Evolutionary conservation across 1,140 invertebrate genomes (phyloP).

Genomic region (Psix sp.): DNA sequence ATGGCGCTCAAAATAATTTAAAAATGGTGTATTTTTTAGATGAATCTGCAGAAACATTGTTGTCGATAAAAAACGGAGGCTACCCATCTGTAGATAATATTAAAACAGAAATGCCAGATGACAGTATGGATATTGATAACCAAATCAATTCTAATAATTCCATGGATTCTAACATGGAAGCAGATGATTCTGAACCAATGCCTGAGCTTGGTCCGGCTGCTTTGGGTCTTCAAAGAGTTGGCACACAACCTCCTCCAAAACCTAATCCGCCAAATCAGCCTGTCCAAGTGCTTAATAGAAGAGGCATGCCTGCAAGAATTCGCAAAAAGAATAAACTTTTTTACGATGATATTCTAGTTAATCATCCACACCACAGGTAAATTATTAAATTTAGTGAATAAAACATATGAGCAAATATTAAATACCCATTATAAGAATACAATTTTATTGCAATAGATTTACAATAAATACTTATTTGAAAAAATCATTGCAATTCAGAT

Average conservation of each 20-base stretch:
- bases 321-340: conserved; percentile 93
- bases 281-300: conserved; percentile 86
- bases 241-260: conserved; percentile 84
- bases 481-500: no score
- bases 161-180: conserved; percentile 75
- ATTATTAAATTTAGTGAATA: neutral
- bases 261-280: conserved; percentile 82
- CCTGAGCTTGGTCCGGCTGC: conserved; percentile 85
- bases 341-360: conserved; percentile 94
- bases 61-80: conserved; percentile 79
- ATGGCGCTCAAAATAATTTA: neutral
- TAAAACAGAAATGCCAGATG: conserved; percentile 77
- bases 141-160: conserved; percentile 69
- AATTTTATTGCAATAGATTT: no score
- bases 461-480: no score
- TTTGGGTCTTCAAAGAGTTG: conserved; percentile 87
- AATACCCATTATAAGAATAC: conserved; percentile 27
- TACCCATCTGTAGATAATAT: conserved; percentile 74
- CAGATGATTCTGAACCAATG: conserved; percentile 80
- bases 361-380: conserved; percentile 82
- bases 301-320: conserved; percentile 92
- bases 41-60: conserved; percentile 77
- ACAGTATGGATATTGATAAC: conserved; percentile 81
- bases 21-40: conserved; percentile 58
- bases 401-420: conserved; percentile 3